A percentile compares a stretch with the other conserved stretches of the same genome.
These are phyloP conservation scores for Zaprionus davidi DNA, from an alignment of 1,140 invertebrate species.

Conservation along the genomic window DNA sequence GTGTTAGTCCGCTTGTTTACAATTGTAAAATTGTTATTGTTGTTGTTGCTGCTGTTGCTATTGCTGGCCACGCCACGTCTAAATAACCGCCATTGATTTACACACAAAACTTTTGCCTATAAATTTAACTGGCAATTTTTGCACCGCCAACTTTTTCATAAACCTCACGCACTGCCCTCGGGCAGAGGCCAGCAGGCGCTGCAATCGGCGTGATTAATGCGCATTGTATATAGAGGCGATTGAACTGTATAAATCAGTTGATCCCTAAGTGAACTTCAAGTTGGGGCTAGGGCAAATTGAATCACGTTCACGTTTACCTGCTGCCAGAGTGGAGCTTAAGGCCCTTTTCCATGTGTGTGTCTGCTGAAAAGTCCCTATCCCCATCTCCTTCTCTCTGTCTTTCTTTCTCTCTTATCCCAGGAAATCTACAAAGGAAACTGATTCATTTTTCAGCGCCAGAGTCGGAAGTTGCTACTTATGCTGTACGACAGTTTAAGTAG, in stretches of 20 bases:
- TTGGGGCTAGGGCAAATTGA: background rate
- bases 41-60: constrained; percentile 6
- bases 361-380: background rate
- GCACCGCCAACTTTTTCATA: constrained; percentile 67
- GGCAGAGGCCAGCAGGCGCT: background rate
- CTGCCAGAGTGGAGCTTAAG: background rate
- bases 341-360: background rate
- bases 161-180: constrained; percentile 49
- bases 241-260: constrained; percentile 68
- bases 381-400: background rate
- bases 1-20: constrained; percentile 61
- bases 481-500: constrained; percentile 77
- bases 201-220: constrained; percentile 65
- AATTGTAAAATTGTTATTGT: constrained; percentile 67
- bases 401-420: background rate
- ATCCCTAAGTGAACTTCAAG: constrained; percentile 15
- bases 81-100: constrained; percentile 79
- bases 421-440: constrained; percentile 40
- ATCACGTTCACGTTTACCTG: constrained; percentile 3
- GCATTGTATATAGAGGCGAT: constrained; percentile 70
- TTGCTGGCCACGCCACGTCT: constrained; percentile 43
- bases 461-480: constrained; percentile 48
- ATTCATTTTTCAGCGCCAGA: constrained; percentile 32
- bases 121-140: constrained; percentile 68
- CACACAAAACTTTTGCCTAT: constrained; percentile 73